A percentile compares a stretch with the other conserved stretches of the same genome.
These are phyloP conservation scores for Gallinago media DNA, from an alignment of 2,113 vertebrate species.

Conservation along the genomic window DNA sequence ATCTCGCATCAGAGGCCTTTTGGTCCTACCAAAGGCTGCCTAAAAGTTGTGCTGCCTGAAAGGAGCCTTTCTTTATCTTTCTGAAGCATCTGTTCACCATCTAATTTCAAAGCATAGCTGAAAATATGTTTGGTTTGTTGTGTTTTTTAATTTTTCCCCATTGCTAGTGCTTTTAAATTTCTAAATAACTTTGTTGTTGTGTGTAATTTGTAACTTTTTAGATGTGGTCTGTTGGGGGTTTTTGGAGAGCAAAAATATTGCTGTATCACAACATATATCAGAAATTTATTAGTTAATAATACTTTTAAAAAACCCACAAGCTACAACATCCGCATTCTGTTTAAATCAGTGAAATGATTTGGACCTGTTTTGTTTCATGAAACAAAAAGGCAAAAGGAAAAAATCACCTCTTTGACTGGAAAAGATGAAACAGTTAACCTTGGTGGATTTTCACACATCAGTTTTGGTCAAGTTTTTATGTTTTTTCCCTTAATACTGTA, in stretches of 20 bases:
- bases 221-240: not conserved
- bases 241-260: not conserved
- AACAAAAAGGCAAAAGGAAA: slow-evolving; percentile 15
- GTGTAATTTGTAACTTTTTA: slow-evolving; percentile 33
- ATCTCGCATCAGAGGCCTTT: slow-evolving; percentile 34
- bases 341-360: slow-evolving; percentile 13
- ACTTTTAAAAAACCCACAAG: not conserved
- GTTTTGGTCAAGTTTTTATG: not conserved
- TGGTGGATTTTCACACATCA: not conserved
- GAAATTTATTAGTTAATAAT: slow-evolving; percentile 47
- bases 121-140: not conserved
- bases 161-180: slow-evolving; percentile 5
- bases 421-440: not conserved
- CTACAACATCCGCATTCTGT: not conserved
- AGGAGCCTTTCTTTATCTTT: slow-evolving; percentile 27
- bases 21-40: slow-evolving; percentile 5
- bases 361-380: slow-evolving; percentile 49
- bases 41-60: slow-evolving; percentile 23
- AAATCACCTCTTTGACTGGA: slow-evolving; percentile 13
- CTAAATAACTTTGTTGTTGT: slow-evolving; percentile 18
- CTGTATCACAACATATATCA: slow-evolving; percentile 35
- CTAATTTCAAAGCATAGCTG: slow-evolving; percentile 51
- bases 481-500: not conserved
- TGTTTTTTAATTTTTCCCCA: not conserved
- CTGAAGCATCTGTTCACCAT: slow-evolving; percentile 42